Base-by-base conservation (phyloP, 2,797 vertebrate species). In the Aselliscus stoliczkanus region DNA sequence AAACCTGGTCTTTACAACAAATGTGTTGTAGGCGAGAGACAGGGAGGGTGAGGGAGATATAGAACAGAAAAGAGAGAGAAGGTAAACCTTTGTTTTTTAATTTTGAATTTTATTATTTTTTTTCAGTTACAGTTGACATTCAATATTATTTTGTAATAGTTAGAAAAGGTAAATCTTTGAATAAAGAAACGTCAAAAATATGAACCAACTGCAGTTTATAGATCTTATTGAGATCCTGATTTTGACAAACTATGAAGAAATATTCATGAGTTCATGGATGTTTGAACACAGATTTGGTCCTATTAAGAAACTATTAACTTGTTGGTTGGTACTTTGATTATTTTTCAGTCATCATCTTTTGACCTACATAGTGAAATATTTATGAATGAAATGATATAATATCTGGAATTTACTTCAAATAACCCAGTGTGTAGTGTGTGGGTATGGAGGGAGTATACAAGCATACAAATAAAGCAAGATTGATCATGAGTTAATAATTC, bases 191-290 rank as follows among this genome's bases (percentile, higher is more conserved):
- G 39, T 64, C 65, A 95, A 52, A 82, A 86, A 60, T 64, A 77
- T 39, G 23, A 85, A 75, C 18, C 31, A 73, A 87, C 37, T 82
- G 31, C 31, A 34, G 12, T 23, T 29, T 37, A 31, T n/a, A 47
- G 39, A 39, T 73, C 20, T 92, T 58, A 39, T 7, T 18, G 56
- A 27, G 34, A 70, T 79, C 39, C 47, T 94, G 52, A 79, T 94
- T 90, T 75, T 85, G 72, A 86, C 64, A 88, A 94, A 82, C 14
- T 83, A 21, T 62, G 44, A 79, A 77, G 67, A 96, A 85, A 92
- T 80, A 86, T 31, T 88, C 34, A 60, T 82, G 76, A 96, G 37
- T 80, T 89, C 76, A 89, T 47, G 60, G 34, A 42, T 83, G 64
- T 62, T 94, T 79, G 31, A 92, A 86, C 42, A 87, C 54, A 65